Evolutionary conservation across 1,140 invertebrate genomes (phyloP).

Genomic region (Pseudomyrmex cubaensis): DNA sequence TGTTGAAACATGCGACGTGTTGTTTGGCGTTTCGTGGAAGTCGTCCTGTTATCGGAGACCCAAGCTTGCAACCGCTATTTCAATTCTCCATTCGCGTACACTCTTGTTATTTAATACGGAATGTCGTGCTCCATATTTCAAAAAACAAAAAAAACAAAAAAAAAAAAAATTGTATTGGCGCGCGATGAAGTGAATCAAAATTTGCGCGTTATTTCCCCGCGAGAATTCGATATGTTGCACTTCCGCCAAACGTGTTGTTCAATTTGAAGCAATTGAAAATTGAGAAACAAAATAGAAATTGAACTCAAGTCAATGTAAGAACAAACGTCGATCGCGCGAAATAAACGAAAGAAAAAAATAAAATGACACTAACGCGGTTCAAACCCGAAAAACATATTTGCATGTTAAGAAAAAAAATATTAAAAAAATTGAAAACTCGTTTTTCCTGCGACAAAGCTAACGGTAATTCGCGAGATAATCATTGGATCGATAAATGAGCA

Average conservation of each 20-base stretch:
- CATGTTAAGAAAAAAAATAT: too few relatives aligned
- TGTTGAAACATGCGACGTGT: slow-evolving; percentile 54
- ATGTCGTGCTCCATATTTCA: background rate
- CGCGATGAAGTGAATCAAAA: background rate
- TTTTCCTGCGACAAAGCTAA: background rate
- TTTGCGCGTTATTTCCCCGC: background rate
- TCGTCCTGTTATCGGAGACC: slow-evolving; percentile 48
- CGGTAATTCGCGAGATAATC: background rate
- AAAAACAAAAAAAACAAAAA: too few relatives aligned
- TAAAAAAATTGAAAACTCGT: too few relatives aligned
- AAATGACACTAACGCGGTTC: too few relatives aligned
- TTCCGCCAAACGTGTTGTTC: too few relatives aligned
- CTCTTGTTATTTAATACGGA: slow-evolving; percentile 19
- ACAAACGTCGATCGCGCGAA: background rate
- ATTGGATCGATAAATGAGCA: background rate
- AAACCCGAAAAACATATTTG: too few relatives aligned
- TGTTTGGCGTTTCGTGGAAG: slow-evolving; percentile 56
- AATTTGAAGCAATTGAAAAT: too few relatives aligned
- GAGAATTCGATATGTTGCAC: too few relatives aligned
- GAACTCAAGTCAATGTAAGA: too few relatives aligned
- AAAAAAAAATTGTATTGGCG: too few relatives aligned
- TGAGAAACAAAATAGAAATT: too few relatives aligned
- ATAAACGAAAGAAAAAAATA: background rate
- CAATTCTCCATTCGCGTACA: slow-evolving; percentile 41
- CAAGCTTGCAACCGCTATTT: slow-evolving; percentile 43